Base-by-base conservation (phyloP, 2,113 vertebrate species). In the Lipophrys pholis region DNA sequence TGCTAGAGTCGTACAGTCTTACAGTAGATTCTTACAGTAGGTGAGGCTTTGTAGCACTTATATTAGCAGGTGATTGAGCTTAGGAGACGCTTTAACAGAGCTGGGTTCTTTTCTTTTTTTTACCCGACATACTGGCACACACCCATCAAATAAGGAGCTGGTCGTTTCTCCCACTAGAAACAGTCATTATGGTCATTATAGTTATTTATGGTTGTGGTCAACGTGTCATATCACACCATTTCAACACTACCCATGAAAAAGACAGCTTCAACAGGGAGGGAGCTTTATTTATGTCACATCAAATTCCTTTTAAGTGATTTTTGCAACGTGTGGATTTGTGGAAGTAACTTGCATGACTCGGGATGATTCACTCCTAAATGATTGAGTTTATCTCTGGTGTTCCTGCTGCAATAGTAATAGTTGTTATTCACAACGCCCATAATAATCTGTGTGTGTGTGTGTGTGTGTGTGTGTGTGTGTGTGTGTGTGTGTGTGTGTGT, bases 141-240 rank as follows among this genome's bases (percentile, higher is more conserved):
- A 43, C 73, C 62, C 61, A 5, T 73, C 49, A 78, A 60, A 63
- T 73, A 67, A 78, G 69, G 60, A 77, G 30, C 58, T 59, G 53
- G 12, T 42, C 16, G 0, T 67, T 17, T 8, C 81, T 74, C 68
- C 73, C 52, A 10, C 68, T 9, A 56, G 41, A 62, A 91, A 89
- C 90, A 79, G 73, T 54, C 38, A 81, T 90, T 88, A 90, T 70
- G 51, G 54, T 80, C 54, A 78, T 87, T 85, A 81, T 8, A 68
- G 76, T 49, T 89, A 87, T 89, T 89, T 89, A 82, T 75, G 75
- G 67, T 16, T 82, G 84, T 15, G 84, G 73, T 82, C 39, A 54
- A 10, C 46, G 6, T 71, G 5, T 83, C 72, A 78, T 71, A 52
- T 39, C n/a, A 16, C 57, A 56, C 38, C 17, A 53, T 77, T 65